A percentile compares a stretch with the other conserved stretches of the same genome.
phyloP scores from a whole-genome alignment of 2,888 invertebrate species.

The Andricus quercusramuli region DNA sequence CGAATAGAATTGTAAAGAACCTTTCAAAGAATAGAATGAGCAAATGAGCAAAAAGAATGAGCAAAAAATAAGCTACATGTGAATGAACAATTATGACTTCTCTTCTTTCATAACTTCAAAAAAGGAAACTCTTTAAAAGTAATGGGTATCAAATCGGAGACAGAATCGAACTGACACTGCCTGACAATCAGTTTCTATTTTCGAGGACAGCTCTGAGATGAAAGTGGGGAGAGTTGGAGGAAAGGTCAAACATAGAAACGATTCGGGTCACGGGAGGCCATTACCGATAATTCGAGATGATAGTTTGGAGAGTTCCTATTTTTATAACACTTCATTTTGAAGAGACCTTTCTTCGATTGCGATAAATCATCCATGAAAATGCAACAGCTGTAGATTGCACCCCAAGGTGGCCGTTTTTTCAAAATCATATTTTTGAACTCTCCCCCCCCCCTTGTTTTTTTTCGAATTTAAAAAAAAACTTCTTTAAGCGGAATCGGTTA shows the following conservation, averaged over 20 bases:
- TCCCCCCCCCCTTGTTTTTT: too few relatives aligned
- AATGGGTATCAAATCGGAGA: neutral
- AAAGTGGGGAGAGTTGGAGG: neutral
- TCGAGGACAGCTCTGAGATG: slow-evolving; percentile 7
- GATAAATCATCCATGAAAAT: slow-evolving; percentile 8
- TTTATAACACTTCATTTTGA: slow-evolving; percentile 4
- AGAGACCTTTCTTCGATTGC: slow-evolving; percentile 6
- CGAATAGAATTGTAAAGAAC: too few relatives aligned
- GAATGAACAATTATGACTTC: too few relatives aligned
- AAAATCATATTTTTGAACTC: too few relatives aligned
- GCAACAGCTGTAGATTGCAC: too few relatives aligned
- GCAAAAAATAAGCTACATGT: too few relatives aligned
- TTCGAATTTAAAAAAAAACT: too few relatives aligned
- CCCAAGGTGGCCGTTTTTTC: too few relatives aligned
- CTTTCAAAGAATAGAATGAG: too few relatives aligned
- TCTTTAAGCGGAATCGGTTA: too few relatives aligned
- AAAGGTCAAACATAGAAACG: slow-evolving; percentile 29
- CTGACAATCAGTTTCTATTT: slow-evolving; percentile 13
- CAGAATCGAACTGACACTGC: neutral
- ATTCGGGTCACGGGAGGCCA: slow-evolving; percentile 28
- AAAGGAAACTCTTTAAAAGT: neutral
- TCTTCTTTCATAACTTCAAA: too few relatives aligned
- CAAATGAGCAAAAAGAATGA: too few relatives aligned
- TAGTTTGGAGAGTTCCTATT: slow-evolving; percentile 31
- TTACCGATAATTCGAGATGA: slow-evolving; percentile 31